Percentiles rank a stretch among this genome's conserved stretches.
Evolutionary conservation across 2,113 vertebrate species (phyloP).

Genomic region (Echinops telfairi): DNA sequence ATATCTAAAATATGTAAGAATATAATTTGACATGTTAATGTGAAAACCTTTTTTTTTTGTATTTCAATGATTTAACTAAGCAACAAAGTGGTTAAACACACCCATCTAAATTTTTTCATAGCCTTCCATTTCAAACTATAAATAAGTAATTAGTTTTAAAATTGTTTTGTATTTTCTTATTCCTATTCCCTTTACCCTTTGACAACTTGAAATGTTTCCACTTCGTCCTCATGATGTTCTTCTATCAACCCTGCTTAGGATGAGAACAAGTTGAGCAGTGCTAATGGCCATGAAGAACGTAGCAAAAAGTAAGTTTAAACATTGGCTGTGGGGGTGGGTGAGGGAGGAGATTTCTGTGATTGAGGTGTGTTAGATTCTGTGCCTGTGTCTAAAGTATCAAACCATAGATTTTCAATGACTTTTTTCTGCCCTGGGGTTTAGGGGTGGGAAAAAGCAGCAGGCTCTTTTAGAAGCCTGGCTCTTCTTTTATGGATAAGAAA

Average conservation of each 20-base stretch:
- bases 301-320: conserved; percentile 94
- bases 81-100: conserved; percentile 92
- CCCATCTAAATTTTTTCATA: conserved; percentile 90
- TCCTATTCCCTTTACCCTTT: conserved; percentile 96
- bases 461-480: conserved; percentile 45
- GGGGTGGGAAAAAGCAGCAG: too few relatives aligned
- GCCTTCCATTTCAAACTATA: conserved; percentile 87
- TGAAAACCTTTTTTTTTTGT: conserved; percentile 87
- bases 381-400: conserved; percentile 44
- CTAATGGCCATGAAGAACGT: conserved; percentile 95
- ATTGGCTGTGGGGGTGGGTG: conserved; percentile 53
- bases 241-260: conserved; percentile 99
- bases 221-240: conserved; percentile 99
- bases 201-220: conserved; percentile 98
- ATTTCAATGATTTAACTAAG: conserved; percentile 87
- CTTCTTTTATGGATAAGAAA: conserved; percentile 21
- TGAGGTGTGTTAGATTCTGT: conserved; percentile 47
- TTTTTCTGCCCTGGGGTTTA: background rate
- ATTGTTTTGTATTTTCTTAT: conserved; percentile 96
- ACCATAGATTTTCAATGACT: conserved; percentile 33
- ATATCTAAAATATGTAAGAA: conserved; percentile 87
- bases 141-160: conserved; percentile 91
- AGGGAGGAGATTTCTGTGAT: background rate
- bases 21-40: conserved; percentile 84
- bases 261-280: conserved; percentile 95